Conservation (phyloP, 2,797 vertebrate species). For the Oreochromis grahami region DNA sequence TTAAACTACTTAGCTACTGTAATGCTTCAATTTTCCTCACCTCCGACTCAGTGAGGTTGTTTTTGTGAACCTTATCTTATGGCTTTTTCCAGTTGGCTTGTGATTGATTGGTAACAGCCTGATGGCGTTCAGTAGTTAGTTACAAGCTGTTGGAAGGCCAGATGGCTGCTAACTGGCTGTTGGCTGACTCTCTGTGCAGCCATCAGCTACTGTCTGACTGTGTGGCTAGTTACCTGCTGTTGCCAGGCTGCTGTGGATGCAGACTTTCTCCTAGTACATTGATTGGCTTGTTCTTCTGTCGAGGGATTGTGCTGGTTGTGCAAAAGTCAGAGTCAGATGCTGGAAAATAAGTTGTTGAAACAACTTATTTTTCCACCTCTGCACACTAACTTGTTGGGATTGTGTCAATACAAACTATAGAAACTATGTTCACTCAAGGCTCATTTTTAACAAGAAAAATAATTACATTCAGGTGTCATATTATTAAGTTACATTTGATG, state of each 20-base stretch:
- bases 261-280: constrained; percentile 4
- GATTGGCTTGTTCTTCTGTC: constrained; percentile 6
- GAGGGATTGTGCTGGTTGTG: background rate
- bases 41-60: background rate
- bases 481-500: background rate
- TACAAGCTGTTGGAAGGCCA: constrained; percentile 28
- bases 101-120: constrained; percentile 25
- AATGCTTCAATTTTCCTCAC: background rate
- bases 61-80: constrained; percentile 4
- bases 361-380: background rate
- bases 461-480: background rate
- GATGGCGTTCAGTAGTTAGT: constrained; percentile 22
- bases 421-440: background rate
- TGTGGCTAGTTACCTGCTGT: constrained; percentile 7
- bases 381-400: background rate
- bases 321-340: background rate
- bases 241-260: constrained; percentile 3
- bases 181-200: constrained; percentile 17
- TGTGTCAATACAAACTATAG: background rate
- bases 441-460: background rate
- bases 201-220: constrained; percentile 21
- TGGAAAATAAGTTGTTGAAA: background rate
- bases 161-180: constrained; percentile 45
- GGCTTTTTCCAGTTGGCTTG: background rate
- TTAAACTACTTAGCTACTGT: background rate